Conservation (phyloP, 1,140 invertebrate genomes). For the Trichoplusia ni region DNA sequence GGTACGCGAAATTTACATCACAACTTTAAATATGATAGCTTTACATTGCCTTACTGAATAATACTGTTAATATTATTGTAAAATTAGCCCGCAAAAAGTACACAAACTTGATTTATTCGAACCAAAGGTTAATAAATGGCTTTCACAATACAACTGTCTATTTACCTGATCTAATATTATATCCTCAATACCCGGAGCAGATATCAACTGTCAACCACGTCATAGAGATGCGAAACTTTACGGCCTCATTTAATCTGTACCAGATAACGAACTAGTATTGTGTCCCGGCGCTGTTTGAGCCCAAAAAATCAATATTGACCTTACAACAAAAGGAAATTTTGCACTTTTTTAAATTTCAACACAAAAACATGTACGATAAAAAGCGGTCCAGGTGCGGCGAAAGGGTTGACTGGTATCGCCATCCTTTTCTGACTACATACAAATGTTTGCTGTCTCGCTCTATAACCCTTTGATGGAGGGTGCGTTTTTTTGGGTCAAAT, state of each 20-base stretch:
- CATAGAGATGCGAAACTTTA: slow-evolving; percentile 54
- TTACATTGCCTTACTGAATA: too few species aligned
- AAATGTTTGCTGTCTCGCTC: slow-evolving; percentile 51
- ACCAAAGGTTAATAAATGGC: too few species aligned
- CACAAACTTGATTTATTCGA: too few species aligned
- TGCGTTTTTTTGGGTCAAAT: slow-evolving; percentile 74
- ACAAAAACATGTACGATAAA: slow-evolving; percentile 60
- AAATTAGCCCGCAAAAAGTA: too few species aligned
- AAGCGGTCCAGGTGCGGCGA: slow-evolving; percentile 71
- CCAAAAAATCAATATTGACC: slow-evolving; percentile 78
- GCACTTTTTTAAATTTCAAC: slow-evolving; percentile 75
- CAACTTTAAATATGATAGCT: too few species aligned
- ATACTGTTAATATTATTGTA: too few species aligned
- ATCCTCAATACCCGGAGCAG: background rate
- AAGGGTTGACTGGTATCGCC: slow-evolving; percentile 60
- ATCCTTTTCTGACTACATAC: slow-evolving; percentile 45
- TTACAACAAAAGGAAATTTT: slow-evolving; percentile 67
- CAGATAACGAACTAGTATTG: slow-evolving; percentile 75
- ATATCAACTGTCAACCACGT: slow-evolving; percentile 30
- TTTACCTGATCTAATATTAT: too few species aligned
- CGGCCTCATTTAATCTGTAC: slow-evolving; percentile 59
- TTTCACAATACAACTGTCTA: too few species aligned
- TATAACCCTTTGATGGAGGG: slow-evolving; percentile 66
- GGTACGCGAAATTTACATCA: too few species aligned
- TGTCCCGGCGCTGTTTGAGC: slow-evolving; percentile 45